Evolutionary conservation across 64 coral and sea anemone genomes (phyloP).

Genomic region (Actinia equina): DNA sequence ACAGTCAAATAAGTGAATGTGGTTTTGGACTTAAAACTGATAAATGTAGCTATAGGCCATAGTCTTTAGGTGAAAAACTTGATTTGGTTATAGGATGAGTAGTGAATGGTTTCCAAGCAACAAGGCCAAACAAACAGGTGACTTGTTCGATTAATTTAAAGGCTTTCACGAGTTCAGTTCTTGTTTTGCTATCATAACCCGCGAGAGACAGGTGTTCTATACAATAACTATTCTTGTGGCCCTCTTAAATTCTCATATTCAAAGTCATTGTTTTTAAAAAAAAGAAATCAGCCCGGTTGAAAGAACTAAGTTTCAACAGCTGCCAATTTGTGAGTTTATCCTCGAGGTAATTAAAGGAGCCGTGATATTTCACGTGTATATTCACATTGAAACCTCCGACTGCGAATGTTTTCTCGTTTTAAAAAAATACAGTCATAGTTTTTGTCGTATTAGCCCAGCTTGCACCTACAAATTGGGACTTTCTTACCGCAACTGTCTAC

Average conservation of each 20-base stretch:
- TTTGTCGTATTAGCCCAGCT: not conserved
- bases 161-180: not conserved
- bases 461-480: not conserved
- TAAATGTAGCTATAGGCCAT: not conserved
- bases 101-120: not conserved
- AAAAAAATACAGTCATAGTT: not conserved
- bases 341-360: not conserved
- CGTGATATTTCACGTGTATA: not conserved
- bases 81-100: too few species aligned
- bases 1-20: not conserved
- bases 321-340: not conserved
- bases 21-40: not conserved
- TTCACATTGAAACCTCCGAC: not conserved
- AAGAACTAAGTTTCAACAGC: constrained; percentile 7
- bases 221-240: constrained; percentile 4
- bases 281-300: not conserved
- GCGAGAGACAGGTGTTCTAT: constrained; percentile 5
- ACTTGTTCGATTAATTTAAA: not conserved
- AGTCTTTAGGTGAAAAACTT: not conserved
- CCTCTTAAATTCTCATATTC: not conserved
- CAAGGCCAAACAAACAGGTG: not conserved
- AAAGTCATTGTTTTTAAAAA: constrained; percentile 1
- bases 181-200: not conserved
- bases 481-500: not conserved
- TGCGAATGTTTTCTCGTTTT: constrained; percentile 4